These are phyloP conservation scores for Patella caerulea DNA, from an alignment of 2,888 invertebrate species.

Conservation along the genomic window DNA sequence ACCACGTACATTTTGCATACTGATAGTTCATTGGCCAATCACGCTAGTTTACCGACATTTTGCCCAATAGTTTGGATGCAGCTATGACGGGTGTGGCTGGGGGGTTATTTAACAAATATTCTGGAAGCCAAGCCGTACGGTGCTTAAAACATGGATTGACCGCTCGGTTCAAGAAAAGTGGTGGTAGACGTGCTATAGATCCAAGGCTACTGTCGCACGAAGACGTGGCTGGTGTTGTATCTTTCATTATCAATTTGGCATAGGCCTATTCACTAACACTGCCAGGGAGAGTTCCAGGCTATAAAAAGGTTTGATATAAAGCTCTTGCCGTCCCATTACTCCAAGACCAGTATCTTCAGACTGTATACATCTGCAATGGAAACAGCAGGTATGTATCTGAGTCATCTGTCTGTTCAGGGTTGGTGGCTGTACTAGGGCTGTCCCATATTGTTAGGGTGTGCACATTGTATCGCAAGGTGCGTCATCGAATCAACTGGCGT, in stretches of 20 bases:
- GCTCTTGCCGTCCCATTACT: slow-evolving; percentile 20
- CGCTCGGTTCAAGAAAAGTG: slow-evolving; percentile 5
- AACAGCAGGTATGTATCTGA: not conserved
- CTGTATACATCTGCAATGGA: slow-evolving; percentile 11
- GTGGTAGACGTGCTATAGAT: slow-evolving; percentile 7
- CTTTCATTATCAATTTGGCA: slow-evolving; percentile 30
- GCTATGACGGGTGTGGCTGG: too few relatives aligned
- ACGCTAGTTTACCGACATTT: too few relatives aligned
- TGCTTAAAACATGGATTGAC: too few relatives aligned
- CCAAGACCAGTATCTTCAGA: slow-evolving; percentile 18
- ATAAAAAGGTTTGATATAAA: slow-evolving; percentile 23
- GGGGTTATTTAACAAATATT: too few relatives aligned
- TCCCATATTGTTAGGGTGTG: too few relatives aligned
- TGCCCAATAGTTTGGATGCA: too few relatives aligned
- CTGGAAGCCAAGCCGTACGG: too few relatives aligned
- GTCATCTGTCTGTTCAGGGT: not conserved
- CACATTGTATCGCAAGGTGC: too few relatives aligned
- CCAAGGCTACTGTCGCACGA: slow-evolving; percentile 11
- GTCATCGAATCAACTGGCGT: too few relatives aligned
- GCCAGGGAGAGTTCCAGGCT: slow-evolving; percentile 32
- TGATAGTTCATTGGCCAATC: too few relatives aligned
- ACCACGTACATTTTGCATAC: too few relatives aligned
- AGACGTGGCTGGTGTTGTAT: slow-evolving; percentile 24
- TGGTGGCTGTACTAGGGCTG: too few relatives aligned
- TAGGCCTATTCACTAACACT: slow-evolving; percentile 30